These are phyloP conservation scores for Stenoptilia bipunctidactyla DNA, from an alignment of 2,888 invertebrate genomes.

Conservation along the genomic window DNA sequence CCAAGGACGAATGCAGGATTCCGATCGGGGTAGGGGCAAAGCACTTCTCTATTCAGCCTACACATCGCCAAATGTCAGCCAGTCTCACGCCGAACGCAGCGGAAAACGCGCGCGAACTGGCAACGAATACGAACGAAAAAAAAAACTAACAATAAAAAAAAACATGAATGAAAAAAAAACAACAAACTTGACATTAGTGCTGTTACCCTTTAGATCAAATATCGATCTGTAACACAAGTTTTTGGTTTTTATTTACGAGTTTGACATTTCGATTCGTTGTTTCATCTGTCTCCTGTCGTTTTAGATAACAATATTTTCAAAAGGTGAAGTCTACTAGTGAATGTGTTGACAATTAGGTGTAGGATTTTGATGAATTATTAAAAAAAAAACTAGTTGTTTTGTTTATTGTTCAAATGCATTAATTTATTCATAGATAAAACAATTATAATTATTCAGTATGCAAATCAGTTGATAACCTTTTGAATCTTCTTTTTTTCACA, in stretches of 20 bases:
- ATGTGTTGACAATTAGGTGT: constrained; percentile 11
- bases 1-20: constrained; percentile 19
- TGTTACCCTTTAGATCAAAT: background rate
- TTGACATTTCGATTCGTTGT: constrained; percentile 10
- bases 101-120: constrained; percentile 14
- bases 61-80: constrained; percentile 17
- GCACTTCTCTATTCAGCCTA: constrained; percentile 13
- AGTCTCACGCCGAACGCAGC: constrained; percentile 15
- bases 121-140: constrained; percentile 3
- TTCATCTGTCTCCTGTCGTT: constrained; percentile 2
- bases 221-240: background rate
- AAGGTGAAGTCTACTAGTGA: constrained; percentile 20
- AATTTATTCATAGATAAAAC: no score
- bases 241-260: no score
- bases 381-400: constrained; percentile 11
- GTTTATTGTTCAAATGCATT: background rate
- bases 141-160: constrained; percentile 11
- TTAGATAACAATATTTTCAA: constrained; percentile 13
- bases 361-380: constrained; percentile 8
- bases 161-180: background rate
- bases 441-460: background rate
- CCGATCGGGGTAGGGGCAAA: constrained; percentile 18
- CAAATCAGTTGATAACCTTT: constrained; percentile 3
- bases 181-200: constrained; percentile 4
- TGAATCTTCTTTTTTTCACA: constrained; percentile 7